These are phyloP conservation scores for Chamaetylas fuelleborni DNA, from an alignment of 2,113 vertebrate species.

Conservation along the genomic window DNA sequence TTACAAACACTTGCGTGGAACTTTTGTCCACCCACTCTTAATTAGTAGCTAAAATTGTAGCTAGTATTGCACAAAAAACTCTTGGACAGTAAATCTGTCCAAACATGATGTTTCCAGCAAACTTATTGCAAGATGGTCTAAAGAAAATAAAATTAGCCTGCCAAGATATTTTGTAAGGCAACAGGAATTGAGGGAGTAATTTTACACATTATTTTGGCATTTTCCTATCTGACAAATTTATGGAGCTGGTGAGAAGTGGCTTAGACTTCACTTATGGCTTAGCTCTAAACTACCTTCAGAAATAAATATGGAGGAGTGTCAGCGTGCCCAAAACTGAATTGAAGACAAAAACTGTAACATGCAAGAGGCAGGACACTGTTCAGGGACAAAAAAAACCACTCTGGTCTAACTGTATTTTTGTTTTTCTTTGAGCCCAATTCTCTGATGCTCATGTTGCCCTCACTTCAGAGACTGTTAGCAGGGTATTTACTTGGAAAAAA, in stretches of 20 bases:
- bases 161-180: constrained; percentile 16
- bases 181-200: neutral
- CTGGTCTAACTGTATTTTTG: neutral
- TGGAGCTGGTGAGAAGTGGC: neutral
- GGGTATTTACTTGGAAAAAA: neutral
- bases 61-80: neutral
- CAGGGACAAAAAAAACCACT: neutral
- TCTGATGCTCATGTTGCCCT: neutral
- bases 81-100: neutral
- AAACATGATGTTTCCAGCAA: neutral
- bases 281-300: neutral
- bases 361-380: neutral
- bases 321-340: neutral
- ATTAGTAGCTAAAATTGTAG: neutral
- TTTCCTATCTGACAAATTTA: neutral
- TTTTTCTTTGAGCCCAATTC: neutral
- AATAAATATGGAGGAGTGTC: neutral
- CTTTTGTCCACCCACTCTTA: neutral
- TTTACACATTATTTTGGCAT: neutral
- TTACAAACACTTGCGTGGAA: neutral
- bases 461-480: neutral
- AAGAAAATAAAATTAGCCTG: neutral
- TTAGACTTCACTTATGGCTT: neutral
- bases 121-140: neutral
- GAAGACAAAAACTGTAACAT: neutral